Evolutionary conservation across 2,113 vertebrate genomes (phyloP).

Genomic region (Microtus montanus): DNA sequence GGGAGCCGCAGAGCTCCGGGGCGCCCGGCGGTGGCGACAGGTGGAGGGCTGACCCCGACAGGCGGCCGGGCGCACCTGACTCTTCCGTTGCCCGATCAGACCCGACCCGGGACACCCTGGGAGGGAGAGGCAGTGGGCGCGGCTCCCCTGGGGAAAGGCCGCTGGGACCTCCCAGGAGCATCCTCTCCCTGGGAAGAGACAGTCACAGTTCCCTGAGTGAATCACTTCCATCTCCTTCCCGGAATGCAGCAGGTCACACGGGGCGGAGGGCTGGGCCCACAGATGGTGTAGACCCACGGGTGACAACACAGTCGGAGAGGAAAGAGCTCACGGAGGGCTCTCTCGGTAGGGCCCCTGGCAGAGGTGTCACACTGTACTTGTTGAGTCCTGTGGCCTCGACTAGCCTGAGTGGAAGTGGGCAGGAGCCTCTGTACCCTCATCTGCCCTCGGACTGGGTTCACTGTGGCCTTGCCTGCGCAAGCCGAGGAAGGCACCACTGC

Average conservation of each 20-base stretch:
- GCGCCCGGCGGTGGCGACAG: not conserved
- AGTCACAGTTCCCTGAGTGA: slow-evolving; percentile 74
- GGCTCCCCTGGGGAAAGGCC: slow-evolving; percentile 11
- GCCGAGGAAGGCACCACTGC: not conserved
- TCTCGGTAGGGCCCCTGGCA: too few species aligned
- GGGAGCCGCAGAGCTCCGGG: slow-evolving; percentile 68
- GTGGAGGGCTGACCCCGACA: slow-evolving; percentile 59
- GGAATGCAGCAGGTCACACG: slow-evolving; percentile 65
- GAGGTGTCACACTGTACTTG: not conserved
- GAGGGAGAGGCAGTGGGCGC: not conserved
- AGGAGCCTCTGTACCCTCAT: not conserved
- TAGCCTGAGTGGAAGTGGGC: not conserved
- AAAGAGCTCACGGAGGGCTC: not conserved
- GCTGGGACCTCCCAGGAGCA: slow-evolving; percentile 63
- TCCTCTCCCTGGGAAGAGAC: slow-evolving; percentile 66
- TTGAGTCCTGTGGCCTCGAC: not conserved
- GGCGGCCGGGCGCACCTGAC: slow-evolving; percentile 68
- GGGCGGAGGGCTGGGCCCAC: slow-evolving; percentile 25
- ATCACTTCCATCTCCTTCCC: slow-evolving; percentile 76
- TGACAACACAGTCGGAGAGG: not conserved
- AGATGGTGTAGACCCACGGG: not conserved
- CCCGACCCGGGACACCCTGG: not conserved
- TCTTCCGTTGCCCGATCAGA: slow-evolving; percentile 11
- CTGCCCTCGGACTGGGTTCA: not conserved
- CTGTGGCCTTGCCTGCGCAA: not conserved